Evolutionary conservation across 2,797 vertebrate genomes (phyloP), one percentile per base, ranked within the genome.

Genomic region (Tenualosa ilisha): DNA sequence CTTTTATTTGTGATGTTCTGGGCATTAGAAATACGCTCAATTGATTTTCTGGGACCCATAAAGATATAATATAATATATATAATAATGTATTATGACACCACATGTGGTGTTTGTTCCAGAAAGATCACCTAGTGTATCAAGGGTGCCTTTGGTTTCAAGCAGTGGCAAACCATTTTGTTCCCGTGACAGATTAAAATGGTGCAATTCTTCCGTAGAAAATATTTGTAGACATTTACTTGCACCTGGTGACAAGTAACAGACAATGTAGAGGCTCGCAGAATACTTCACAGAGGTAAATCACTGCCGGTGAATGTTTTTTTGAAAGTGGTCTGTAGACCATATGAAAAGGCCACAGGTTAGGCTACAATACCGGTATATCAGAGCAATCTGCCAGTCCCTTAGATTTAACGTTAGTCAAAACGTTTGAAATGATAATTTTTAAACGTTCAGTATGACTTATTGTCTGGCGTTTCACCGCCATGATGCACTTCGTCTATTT

Each of bases 401-500:
- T 51, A 51, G 50, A 51, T 51, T 51, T 51, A 12, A 51, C 50
- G 50, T 51, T 51, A 12, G 50, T 3, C 7, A 63, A 6, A 24
- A 24, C n/a, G 59, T 63, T 24, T 63, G 22, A 63, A 63, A 59
- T n/a, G 20, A 15, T 11, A 12, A 15, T 11, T 15, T 54, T 13
- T 1, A 31, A 31, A 54, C 12, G 51, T 54, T 2, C 20, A 17
- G 15, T 13, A 54, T 54, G 53, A 54, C 53, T 54, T 56, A 20
- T 22, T 24, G 59, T 24, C 59, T 24, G 1, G 6, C 20, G 17
- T 20, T 20, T 8, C 15, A 53, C 54, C 15, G 17, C 54, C 54
- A 22, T 56, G 3, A 56, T 17, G 3, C 54, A 22, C 20, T 56
- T 37, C 0, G 37, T 13, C 31, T 17, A 43, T 87, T 91, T 92